phyloP scores from a whole-genome alignment of 2,113 vertebrate genomes.

The Oreochromis tanganicae region DNA sequence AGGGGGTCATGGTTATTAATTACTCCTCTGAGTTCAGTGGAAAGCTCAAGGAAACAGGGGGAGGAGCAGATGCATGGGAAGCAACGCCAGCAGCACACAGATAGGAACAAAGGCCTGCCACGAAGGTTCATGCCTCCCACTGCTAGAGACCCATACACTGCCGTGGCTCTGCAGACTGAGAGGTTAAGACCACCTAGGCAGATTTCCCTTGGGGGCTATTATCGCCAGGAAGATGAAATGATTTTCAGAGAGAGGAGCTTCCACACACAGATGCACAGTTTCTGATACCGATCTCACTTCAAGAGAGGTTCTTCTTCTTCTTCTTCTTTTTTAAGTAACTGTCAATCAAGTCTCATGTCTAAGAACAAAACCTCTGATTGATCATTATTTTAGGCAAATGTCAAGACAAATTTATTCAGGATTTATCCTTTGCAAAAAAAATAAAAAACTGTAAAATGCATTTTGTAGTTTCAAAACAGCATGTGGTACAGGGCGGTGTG shows the following conservation, averaged over 20 bases:
- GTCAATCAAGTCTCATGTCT: neutral
- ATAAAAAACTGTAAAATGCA: neutral
- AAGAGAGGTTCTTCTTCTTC: neutral
- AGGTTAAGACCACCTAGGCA: constrained; percentile 68
- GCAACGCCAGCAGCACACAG: constrained; percentile 28
- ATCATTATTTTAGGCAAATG: constrained; percentile 7
- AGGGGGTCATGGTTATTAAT: constrained; percentile 63
- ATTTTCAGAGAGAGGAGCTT: constrained; percentile 59
- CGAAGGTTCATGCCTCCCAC: constrained; percentile 56
- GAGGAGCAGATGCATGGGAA: constrained; percentile 19
- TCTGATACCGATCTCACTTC: constrained; percentile 17
- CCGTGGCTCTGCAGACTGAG: constrained; percentile 35
- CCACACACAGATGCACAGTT: constrained; percentile 28
- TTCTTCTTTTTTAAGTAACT: neutral
- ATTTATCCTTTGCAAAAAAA: neutral
- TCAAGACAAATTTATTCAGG: neutral
- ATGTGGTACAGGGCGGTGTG: neutral
- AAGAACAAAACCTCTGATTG: constrained; percentile 12
- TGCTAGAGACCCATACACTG: constrained; percentile 34
- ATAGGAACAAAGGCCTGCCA: constrained; percentile 62
- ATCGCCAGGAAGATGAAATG: constrained; percentile 61
- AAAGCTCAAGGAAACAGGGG: constrained; percentile 40
- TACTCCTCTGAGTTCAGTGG: constrained; percentile 53
- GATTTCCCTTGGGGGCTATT: constrained; percentile 67
- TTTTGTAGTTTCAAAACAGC: neutral